Conservation (phyloP, 2,888 invertebrate species). For the Cephus sareptanus region DNA sequence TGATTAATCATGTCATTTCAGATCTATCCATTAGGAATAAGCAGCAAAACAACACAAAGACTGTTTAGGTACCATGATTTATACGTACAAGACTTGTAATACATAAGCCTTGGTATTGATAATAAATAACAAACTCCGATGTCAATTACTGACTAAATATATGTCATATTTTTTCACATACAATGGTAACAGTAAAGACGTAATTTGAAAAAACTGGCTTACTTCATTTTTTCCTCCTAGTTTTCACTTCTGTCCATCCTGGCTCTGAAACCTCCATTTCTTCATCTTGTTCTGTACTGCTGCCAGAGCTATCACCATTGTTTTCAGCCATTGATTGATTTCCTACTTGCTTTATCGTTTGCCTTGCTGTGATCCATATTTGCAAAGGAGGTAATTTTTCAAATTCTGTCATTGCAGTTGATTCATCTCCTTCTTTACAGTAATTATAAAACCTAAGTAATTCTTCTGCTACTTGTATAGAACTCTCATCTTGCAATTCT, state of each 20-base stretch:
- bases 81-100: neutral
- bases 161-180: constrained; percentile 13
- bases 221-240: constrained; percentile 47
- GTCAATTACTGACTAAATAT: constrained; percentile 13
- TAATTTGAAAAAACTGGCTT: constrained; percentile 9
- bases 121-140: neutral
- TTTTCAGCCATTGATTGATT: neutral
- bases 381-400: constrained; percentile 51
- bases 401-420: constrained; percentile 38
- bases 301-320: constrained; percentile 26
- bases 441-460: constrained; percentile 51
- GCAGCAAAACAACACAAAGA: constrained; percentile 27
- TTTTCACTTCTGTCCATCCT: constrained; percentile 54
- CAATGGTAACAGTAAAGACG: constrained; percentile 5
- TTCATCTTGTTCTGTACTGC: constrained; percentile 26
- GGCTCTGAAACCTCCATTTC: constrained; percentile 42
- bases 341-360: constrained; percentile 1
- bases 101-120: neutral
- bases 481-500: constrained; percentile 55
- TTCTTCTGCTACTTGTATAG: constrained; percentile 53
- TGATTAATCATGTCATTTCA: neutral
- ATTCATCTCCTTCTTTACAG: constrained; percentile 39
- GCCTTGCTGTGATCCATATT: constrained; percentile 42
- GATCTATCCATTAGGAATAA: constrained; percentile 23
- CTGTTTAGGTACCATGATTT: constrained; percentile 30